Conservation (phyloP, 2,113 vertebrate genomes). For the Rhizomys pruinosus region DNA sequence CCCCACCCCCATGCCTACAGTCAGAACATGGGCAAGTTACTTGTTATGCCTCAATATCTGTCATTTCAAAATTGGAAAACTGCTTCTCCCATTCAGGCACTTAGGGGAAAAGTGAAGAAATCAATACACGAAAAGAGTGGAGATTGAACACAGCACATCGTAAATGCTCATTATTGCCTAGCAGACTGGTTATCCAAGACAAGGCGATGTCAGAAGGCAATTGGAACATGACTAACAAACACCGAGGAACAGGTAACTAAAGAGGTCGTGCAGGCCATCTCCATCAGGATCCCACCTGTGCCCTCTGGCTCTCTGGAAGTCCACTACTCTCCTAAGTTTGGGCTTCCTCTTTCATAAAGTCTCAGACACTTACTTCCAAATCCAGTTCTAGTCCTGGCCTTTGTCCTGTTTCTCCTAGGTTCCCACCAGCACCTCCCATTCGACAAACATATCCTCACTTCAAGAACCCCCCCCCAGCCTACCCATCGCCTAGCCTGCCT, state of each 20-base stretch:
- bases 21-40: neutral
- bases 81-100: neutral
- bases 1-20: neutral
- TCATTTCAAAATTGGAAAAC: neutral
- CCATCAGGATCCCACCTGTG: no score
- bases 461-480: neutral
- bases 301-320: neutral
- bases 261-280: neutral
- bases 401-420: neutral
- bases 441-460: neutral
- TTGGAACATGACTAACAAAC: neutral
- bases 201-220: neutral
- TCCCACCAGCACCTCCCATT: neutral
- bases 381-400: neutral
- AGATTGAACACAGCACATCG: neutral
- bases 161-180: neutral
- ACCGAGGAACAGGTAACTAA: neutral
- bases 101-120: neutral
- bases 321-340: no score
- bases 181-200: neutral
- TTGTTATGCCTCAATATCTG: neutral
- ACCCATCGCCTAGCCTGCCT: neutral
- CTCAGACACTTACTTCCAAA: neutral
- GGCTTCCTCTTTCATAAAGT: neutral
- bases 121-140: neutral